Base-by-base conservation (phyloP, 2,888 invertebrate species). In the Drosophila emarginata region DNA sequence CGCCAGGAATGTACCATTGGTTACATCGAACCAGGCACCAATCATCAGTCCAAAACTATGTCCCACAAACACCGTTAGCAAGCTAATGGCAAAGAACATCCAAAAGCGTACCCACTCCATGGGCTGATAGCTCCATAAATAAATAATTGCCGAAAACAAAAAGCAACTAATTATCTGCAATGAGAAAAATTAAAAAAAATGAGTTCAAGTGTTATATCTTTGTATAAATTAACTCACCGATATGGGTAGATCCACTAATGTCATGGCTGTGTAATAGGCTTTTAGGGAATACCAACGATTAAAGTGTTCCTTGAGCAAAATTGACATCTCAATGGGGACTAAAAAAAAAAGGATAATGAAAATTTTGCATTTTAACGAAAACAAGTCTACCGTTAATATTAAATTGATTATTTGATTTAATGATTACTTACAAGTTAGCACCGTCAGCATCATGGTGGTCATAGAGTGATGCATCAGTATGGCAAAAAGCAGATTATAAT, bases 1-100 rank as follows among this genome's bases (percentile, higher is more conserved):
- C 0, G 98, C 98, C 78, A 98, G 92, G 92, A 98, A 99, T 4
- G 98, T 98, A 4, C 98, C 98, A 89, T 98, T 98, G 76, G 96
- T 95, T 69, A 97, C 96, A 89, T 95, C 94, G 78, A 96, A 97
- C 77, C 96, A 95, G 5, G 98, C 97, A 6, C 98, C 98, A 80
- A 99, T 95, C 93, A 97, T 95, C 1, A 98, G 93, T 0, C 98
- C 98, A 77, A 98, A 94, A 89, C 97, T 97, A 92, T 98, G 98
- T 1, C 98, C 97, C 2, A 98, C 97, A 63, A 98, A 95, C 15
- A 96, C 96, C 0, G 96, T 95, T 78, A 97, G 93, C 57, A 97
- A 91, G 67, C 97, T 96, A 57, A 98, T 95, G 2, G 94, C 93
- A 83, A 97, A 94, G 92, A 98, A 98, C 96, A 98, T 97, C 61